Percentiles rank a stretch among this genome's conserved stretches.
Conservation (phyloP, 1,140 invertebrate genomes). For the Saccostrea cuccullata region DNA sequence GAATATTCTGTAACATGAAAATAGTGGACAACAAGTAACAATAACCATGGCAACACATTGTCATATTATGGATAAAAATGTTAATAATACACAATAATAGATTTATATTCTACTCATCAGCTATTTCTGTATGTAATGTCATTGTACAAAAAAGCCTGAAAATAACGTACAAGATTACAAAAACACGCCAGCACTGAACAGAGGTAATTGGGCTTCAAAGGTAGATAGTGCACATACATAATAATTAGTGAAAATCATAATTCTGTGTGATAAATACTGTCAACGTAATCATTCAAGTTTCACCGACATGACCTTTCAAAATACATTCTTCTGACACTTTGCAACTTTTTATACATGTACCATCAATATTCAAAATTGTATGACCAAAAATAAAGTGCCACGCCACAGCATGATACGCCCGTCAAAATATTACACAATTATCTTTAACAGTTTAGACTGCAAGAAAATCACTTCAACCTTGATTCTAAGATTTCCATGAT, state of each 20-base stretch:
- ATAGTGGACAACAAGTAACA: constrained; percentile 29
- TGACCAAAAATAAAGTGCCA: too few relatives aligned
- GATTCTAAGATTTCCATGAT: too few relatives aligned
- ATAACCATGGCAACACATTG: constrained; percentile 23
- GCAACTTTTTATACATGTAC: too few relatives aligned
- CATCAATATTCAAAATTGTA: too few relatives aligned
- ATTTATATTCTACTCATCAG: constrained; percentile 1
- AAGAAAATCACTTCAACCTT: too few relatives aligned
- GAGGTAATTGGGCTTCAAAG: not conserved
- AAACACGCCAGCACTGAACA: not conserved
- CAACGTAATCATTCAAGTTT: too few relatives aligned
- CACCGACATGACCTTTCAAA: too few relatives aligned
- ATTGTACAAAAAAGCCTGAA: constrained; percentile 11
- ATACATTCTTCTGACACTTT: too few relatives aligned
- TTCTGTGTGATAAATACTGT: not conserved
- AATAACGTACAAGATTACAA: not conserved
- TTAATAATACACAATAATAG: constrained; percentile 15
- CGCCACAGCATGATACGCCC: too few relatives aligned
- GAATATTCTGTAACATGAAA: constrained; percentile 31
- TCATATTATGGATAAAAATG: constrained; percentile 22
- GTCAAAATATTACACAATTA: too few relatives aligned
- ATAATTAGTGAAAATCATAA: not conserved
- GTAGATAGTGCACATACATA: not conserved
- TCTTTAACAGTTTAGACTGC: too few relatives aligned
- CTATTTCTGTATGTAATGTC: not conserved